Conservation (phyloP, 1,140 invertebrate species). For the Riptortus pedestris region DNA sequence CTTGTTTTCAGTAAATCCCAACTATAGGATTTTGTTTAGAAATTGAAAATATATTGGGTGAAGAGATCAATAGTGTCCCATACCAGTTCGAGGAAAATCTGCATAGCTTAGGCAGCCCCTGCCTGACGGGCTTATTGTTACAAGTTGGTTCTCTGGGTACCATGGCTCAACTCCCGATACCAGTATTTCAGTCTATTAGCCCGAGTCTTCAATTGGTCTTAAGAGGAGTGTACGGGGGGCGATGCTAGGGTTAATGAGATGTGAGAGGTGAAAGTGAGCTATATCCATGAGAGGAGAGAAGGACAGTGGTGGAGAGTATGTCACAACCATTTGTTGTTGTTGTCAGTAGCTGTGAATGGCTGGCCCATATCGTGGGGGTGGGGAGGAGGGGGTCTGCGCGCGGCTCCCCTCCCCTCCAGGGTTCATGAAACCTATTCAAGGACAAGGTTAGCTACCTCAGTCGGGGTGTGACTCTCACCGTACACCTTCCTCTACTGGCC, state of each 20-base stretch:
- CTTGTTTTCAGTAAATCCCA: too few relatives aligned
- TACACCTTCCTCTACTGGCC: background rate
- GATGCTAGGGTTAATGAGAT: background rate
- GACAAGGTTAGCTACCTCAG: conserved; percentile 29
- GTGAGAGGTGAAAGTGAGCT: background rate
- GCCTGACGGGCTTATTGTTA: too few relatives aligned
- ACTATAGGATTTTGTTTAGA: too few relatives aligned
- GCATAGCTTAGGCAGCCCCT: too few relatives aligned
- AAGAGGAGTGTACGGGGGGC: background rate
- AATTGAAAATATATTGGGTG: too few relatives aligned
- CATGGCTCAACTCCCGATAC: too few relatives aligned
- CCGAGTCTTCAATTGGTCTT: too few relatives aligned
- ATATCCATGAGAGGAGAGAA: background rate
- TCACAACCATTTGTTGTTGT: background rate
- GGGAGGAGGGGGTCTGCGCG: conserved; percentile 14
- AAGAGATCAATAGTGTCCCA: too few relatives aligned
- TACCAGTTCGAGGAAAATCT: too few relatives aligned
- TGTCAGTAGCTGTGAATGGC: background rate
- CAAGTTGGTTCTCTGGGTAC: too few relatives aligned
- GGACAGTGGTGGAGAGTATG: background rate
- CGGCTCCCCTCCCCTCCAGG: conserved; percentile 14
- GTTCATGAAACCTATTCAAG: conserved; percentile 32
- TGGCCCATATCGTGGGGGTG: background rate
- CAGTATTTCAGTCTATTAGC: too few relatives aligned
- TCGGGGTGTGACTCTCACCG: conserved; percentile 18